Conservation (phyloP, 2,888 invertebrate species). For the Volucella bombylans region DNA sequence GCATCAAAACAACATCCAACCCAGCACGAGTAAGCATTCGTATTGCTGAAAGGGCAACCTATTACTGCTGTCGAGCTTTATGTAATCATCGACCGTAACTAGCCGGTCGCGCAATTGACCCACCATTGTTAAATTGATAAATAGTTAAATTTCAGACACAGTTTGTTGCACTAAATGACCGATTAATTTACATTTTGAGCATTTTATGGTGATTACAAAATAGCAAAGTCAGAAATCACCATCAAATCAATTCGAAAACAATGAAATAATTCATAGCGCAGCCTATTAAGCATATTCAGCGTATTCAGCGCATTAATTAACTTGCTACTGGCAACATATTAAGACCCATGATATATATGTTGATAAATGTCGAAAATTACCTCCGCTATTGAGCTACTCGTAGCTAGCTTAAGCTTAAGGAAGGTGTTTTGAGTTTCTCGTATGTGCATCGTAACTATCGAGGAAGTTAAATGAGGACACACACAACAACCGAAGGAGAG, state of each 20-base stretch:
- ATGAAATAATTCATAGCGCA: constrained; percentile 9
- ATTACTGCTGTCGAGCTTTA: not conserved
- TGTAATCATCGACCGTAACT: not conserved
- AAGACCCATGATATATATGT: constrained; percentile 8
- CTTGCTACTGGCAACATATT: constrained; percentile 4
- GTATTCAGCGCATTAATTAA: constrained; percentile 29
- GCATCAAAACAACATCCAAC: not conserved
- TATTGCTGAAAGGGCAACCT: constrained; percentile 5
- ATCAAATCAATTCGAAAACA: constrained; percentile 8
- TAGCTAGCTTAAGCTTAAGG: no score
- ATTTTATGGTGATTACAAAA: constrained; percentile 20
- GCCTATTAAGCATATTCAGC: not conserved
- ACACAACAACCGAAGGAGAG: constrained; percentile 16
- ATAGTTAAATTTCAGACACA: constrained; percentile 13
- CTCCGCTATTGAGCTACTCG: not conserved
- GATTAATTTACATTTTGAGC: constrained; percentile 46
- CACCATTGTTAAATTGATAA: constrained; percentile 26
- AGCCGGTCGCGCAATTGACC: constrained; percentile 42
- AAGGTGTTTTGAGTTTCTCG: no score
- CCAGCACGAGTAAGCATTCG: constrained; percentile 20
- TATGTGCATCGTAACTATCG: constrained; percentile 32
- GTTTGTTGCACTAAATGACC: constrained; percentile 28
- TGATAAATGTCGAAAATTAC: constrained; percentile 50
- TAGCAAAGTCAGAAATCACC: not conserved
- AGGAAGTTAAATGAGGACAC: constrained; percentile 63